A percentile compares a stretch with the other conserved stretches of the same genome.
Conservation (phyloP, 2,888 invertebrate species). For the Adela reaumurella region DNA sequence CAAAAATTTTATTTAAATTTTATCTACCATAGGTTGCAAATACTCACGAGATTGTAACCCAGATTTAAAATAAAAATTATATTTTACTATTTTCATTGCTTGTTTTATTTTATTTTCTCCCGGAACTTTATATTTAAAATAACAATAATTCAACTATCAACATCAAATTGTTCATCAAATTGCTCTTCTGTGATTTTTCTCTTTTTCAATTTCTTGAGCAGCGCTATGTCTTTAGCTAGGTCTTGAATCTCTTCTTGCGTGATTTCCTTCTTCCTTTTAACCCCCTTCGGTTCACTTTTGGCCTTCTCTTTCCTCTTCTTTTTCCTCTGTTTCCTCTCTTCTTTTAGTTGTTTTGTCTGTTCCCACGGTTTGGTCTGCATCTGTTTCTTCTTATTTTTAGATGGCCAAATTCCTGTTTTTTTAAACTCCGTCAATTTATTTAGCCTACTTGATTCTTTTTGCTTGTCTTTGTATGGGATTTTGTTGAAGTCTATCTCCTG, state of each 20-base stretch:
- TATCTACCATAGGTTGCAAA: slow-evolving; percentile 39
- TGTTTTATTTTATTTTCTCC: slow-evolving; percentile 19
- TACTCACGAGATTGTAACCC: slow-evolving; percentile 24
- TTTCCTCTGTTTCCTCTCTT: slow-evolving; percentile 60
- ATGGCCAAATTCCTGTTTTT: slow-evolving; percentile 74
- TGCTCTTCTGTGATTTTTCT: slow-evolving; percentile 71
- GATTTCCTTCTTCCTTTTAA: slow-evolving; percentile 52
- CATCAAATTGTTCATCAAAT: slow-evolving; percentile 61
- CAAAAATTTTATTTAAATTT: slow-evolving; percentile 3
- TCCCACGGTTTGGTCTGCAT: slow-evolving; percentile 71
- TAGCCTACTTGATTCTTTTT: slow-evolving; percentile 69
- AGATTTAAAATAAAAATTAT: slow-evolving; percentile 50
- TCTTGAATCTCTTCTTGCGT: slow-evolving; percentile 74
- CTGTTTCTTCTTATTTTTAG: slow-evolving; percentile 57
- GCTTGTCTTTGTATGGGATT: slow-evolving; percentile 76
- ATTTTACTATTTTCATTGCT: slow-evolving; percentile 56
- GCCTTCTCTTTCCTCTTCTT: slow-evolving; percentile 58
- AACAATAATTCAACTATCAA: slow-evolving; percentile 13
- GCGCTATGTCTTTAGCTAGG: slow-evolving; percentile 72
- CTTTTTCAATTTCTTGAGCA: slow-evolving; percentile 83
- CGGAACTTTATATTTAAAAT: background rate
- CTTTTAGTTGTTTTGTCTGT: slow-evolving; percentile 68
- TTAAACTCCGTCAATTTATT: slow-evolving; percentile 67
- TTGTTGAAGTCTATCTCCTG: slow-evolving; percentile 66
- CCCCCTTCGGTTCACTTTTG: slow-evolving; percentile 27